Evolutionary conservation across 2,888 invertebrate species (phyloP), one percentile per base, ranked within the genome.

Genomic region (Nipponacmea schrenckii): DNA sequence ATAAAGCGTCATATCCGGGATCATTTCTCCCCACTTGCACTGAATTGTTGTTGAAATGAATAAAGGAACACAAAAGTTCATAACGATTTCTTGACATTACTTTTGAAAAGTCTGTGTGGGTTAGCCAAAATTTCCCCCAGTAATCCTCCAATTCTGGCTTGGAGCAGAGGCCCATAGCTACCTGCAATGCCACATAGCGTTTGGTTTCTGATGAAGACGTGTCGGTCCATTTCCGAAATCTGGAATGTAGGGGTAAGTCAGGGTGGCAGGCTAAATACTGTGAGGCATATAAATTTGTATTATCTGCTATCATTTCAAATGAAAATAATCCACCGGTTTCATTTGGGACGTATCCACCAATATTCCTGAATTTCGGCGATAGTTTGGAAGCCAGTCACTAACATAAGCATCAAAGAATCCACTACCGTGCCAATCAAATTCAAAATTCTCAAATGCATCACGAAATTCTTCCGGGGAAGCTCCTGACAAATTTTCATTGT

Each of bases 31-130:
- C 31, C 20, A n/a, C 20, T 15, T 62, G 17, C 2, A 24, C 7
- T 1, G 20, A 26, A 45, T 64, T 69, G 69, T 69, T 45, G 17
- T 12, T 27, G 1, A 62, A 46, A 14, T 64, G 69, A 39, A 63
- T n/a, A 20, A 63, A 69, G 7, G 63, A 69, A 3, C 45, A 44
- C 7, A 69, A 63, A 20, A 56, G 24, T 15, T 17, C 31, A 45
- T 63, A 69, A 7, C 63, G 31, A 20, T 69, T 45, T 17, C 63
- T 44, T 44, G 15, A 8, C 63, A 69, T 69, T 44, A 69, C 46
- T 17, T 62, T 17, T 27, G 44, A 24, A 45, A 63, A 69, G 46
- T 26, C 20, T 26, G 69, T 62, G 12, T 63, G 63, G 15, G 20
- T 63, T 15, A 69, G 20, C 24, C 14, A n/a, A 20, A 56, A 26